Conservation (phyloP, 2,888 invertebrate genomes). For the Agonopterix arenella region DNA sequence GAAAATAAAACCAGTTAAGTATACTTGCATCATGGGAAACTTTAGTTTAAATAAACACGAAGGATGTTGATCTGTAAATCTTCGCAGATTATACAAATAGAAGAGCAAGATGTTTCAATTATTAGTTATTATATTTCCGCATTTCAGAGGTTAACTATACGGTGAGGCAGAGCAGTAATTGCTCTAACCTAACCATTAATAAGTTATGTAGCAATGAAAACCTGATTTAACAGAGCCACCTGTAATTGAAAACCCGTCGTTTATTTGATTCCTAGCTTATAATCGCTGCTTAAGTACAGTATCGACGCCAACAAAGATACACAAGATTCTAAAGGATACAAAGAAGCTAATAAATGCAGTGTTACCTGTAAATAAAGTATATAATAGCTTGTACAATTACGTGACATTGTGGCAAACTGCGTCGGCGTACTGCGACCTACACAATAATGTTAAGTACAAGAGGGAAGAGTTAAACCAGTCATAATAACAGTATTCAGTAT, state of each 20-base stretch:
- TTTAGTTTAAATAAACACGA: no score
- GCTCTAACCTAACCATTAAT: conserved; percentile 28
- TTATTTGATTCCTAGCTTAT: conserved; percentile 31
- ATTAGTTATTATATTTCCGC: neutral
- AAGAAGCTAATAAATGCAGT: no score
- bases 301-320: no score
- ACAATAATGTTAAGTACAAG: conserved; percentile 14
- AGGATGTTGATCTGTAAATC: no score
- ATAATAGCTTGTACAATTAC: neutral
- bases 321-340: no score
- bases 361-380: neutral
- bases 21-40: no score
- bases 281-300: conserved; percentile 12
- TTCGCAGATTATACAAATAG: no score
- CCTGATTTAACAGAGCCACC: conserved; percentile 28
- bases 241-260: conserved; percentile 33
- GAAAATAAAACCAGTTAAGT: no score
- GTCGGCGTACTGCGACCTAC: conserved; percentile 9
- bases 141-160: conserved; percentile 25
- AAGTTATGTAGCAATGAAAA: conserved; percentile 27
- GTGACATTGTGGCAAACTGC: conserved; percentile 1
- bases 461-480: conserved; percentile 17
- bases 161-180: conserved; percentile 16
- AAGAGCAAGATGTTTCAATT: no score
- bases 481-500: conserved; percentile 27